Base-by-base conservation (phyloP, 2,113 vertebrate genomes). In the Colaptes auratus region DNA sequence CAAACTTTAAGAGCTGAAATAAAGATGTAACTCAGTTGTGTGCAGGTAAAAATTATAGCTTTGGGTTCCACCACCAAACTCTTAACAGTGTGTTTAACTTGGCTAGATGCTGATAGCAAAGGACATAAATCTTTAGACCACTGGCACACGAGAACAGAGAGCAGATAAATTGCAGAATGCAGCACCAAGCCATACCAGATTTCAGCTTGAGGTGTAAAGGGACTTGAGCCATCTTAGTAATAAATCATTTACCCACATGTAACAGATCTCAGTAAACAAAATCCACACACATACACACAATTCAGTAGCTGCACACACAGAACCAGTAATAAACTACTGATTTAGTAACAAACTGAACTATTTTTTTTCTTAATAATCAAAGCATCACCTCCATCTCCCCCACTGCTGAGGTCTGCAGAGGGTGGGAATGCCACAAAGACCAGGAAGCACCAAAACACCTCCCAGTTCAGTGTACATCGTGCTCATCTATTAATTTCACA, bases 401-500 rank as follows among this genome's bases (percentile, higher is more conserved):
- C 28, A 52, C 2, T 42, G 30, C 59, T 70, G 24, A 66, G 20
- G 39, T 36, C 31, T 73, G 46, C 20, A 77, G 17, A 25, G 10
- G 10, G 75, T 4, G 4, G 31, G 27, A 73, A 60, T 27, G 31
- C 10, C 31, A 64, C 2, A 17, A 42, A 55, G 8, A 35, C 20
- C 27, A 58, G 24, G 14, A 75, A 92, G 24, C 33, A 84, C 24
- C 50, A 79, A 60, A 85, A 44, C 2, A 0, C 7, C 33, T 25
- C 56, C n/a, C 48, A 63, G 31, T 35, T 81, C n/a, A 50, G 8
- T 1, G 2, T 14, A 52, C 3, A 0, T 1, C 65, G 4, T 9
- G 36, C 11, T 31, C 7, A 67, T 21, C 42, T 74, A 75, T 24
- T 65, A 30, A 9, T 58, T 74, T 36, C 82, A 77, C 6, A 13